Percentiles rank a stretch among this genome's conserved stretches.
Conservation (phyloP, 2,113 vertebrate genomes). For the Aphyosemion australe region DNA sequence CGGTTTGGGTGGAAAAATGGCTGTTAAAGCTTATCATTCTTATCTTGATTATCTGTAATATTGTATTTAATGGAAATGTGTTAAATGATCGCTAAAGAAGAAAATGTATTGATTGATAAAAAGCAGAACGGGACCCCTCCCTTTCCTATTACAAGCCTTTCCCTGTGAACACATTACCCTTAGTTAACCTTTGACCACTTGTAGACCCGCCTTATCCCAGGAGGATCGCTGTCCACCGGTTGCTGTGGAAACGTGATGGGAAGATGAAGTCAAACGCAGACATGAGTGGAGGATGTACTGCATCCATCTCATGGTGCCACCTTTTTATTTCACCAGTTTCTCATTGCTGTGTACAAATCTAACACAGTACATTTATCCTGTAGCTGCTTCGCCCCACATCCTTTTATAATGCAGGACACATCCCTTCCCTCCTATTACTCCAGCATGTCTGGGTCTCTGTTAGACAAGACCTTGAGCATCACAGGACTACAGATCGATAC, state of each 20-base stretch:
- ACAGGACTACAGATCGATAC: constrained; percentile 57
- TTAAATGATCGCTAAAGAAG: constrained; percentile 4
- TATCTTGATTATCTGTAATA: too few species aligned
- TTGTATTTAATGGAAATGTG: constrained; percentile 18
- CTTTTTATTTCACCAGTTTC: background rate
- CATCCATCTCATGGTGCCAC: background rate
- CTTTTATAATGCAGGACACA: constrained; percentile 27
- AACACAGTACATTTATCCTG: constrained; percentile 5
- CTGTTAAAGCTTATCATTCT: too few species aligned
- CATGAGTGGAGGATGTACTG: constrained; percentile 13
- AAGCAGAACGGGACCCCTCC: too few species aligned
- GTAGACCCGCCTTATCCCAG: constrained; percentile 11
- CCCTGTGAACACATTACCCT: constrained; percentile 63
- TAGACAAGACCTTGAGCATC: constrained; percentile 37
- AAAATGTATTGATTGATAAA: background rate
- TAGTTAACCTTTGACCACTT: constrained; percentile 72
- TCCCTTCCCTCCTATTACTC: constrained; percentile 32
- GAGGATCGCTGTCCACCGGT: constrained; percentile 60
- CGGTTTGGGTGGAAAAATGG: too few species aligned
- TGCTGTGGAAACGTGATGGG: constrained; percentile 66
- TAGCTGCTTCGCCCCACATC: background rate
- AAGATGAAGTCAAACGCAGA: constrained; percentile 24
- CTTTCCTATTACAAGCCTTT: background rate
- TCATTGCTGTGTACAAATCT: constrained; percentile 4
- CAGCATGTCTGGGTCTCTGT: constrained; percentile 46